Conservation (phyloP, 2,888 invertebrate genomes). For the Leucania comma region DNA sequence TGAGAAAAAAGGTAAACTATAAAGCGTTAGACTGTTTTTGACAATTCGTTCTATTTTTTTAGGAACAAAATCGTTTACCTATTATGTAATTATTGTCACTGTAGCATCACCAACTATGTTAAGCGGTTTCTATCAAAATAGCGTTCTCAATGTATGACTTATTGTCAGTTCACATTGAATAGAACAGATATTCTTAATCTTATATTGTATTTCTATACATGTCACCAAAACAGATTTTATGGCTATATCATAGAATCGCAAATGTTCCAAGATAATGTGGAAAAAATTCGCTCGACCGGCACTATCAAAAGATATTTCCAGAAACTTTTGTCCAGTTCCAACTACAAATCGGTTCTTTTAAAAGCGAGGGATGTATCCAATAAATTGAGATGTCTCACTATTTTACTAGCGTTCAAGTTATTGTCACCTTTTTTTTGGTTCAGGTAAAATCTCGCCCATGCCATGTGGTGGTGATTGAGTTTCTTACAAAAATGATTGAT, state of each 20-base stretch:
- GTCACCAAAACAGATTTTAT: conserved; percentile 55
- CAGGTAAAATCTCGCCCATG: conserved; percentile 82
- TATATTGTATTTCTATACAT: conserved; percentile 46
- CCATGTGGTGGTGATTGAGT: conserved; percentile 84
- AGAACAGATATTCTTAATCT: conserved; percentile 49
- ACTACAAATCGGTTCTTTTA: conserved; percentile 70
- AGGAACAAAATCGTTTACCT: neutral
- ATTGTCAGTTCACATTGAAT: conserved; percentile 37
- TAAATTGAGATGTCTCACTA: conserved; percentile 88
- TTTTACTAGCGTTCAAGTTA: conserved; percentile 82
- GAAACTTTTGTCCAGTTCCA: conserved; percentile 63
- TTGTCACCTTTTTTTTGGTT: conserved; percentile 84
- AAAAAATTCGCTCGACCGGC: conserved; percentile 66
- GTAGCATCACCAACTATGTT: neutral
- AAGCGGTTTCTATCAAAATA: conserved; percentile 31
- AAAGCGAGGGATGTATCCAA: conserved; percentile 72
- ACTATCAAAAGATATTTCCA: conserved; percentile 70
- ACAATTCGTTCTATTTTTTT: neutral
- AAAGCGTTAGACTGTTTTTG: neutral
- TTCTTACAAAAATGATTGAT: conserved; percentile 86
- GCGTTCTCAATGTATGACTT: conserved; percentile 2
- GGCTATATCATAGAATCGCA: conserved; percentile 51
- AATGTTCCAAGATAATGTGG: conserved; percentile 48
- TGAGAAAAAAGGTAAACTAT: conserved; percentile 9
- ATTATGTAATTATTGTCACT: neutral